Base-by-base conservation (phyloP, 2,113 vertebrate species). In the Petromus typicus region DNA sequence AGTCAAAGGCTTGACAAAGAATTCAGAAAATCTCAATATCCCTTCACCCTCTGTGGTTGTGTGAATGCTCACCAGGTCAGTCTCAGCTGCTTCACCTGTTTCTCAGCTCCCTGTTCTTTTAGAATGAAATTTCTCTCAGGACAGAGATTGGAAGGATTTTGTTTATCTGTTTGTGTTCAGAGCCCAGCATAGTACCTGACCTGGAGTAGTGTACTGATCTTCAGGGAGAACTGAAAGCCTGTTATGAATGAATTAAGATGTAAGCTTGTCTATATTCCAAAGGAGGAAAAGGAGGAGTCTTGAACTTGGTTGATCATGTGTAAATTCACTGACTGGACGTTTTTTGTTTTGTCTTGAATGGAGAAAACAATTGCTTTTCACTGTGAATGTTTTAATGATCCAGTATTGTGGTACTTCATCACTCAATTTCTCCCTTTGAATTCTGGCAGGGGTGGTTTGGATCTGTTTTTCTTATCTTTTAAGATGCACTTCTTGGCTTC, bases 161-260 rank as follows among this genome's bases (percentile, higher is more conserved):
- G 57, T 75, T 95, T 93, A 80, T 89, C 40, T 95, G 85, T 75
- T 2, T 85, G 78, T 95, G 61, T 94, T 80, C 8, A 43, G 81
- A 92, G 57, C 20, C 30, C 76, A 86, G 73, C 34, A 75, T 91
- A 89, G 61, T 17, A 2, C 45, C 82, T 90, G 85, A 66, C 64
- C 73, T 71, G 23, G 40, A 88, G 25, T 56, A 87, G 64, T 20
- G 86, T 95, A 83, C 92, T 94, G 69, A 94, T 97, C 88, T 96
- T 73, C 71, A 12, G 34, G 54, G 92, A 63, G 61, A 96, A 91
- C 40, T 69, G 89, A 86, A 45, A 56, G 64, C 34, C 16, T 94
- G 3, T 92, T 51, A 12, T 57, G 71, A 83, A 69, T 83, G 66
- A 93, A 79, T 92, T 45, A 92, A 37, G 67, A 96, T 83, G 37